These are phyloP conservation scores for Pterocles gutturalis DNA, from an alignment of 2,113 vertebrate genomes.

Conservation along the genomic window DNA sequence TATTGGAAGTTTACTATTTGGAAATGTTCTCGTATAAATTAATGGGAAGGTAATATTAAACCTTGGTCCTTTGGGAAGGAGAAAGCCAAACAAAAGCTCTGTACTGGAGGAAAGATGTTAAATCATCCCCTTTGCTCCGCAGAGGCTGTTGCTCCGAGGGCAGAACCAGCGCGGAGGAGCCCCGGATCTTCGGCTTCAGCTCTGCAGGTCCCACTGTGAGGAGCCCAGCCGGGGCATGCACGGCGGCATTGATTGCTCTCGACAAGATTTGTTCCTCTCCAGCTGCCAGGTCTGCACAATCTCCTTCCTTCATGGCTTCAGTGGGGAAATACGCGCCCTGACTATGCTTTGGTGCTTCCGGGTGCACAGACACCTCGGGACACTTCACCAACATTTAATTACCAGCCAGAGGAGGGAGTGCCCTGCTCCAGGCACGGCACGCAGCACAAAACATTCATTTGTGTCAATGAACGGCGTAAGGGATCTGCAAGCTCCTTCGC, in stretches of 20 bases:
- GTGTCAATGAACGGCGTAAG: background rate
- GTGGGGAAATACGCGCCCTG: accelerated
- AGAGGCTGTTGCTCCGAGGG: background rate
- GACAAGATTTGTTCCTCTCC: background rate
- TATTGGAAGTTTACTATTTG: slow-evolving; percentile 74
- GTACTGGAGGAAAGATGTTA: background rate
- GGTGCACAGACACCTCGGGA: background rate
- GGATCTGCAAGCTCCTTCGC: background rate
- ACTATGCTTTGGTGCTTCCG: background rate
- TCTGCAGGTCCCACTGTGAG: no score
- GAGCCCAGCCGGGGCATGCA: background rate
- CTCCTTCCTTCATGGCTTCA: background rate
- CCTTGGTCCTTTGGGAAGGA: slow-evolving; percentile 40
- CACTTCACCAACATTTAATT: background rate
- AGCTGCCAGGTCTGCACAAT: background rate
- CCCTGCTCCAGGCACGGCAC: background rate
- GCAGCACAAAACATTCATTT: accelerated
- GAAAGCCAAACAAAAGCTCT: slow-evolving; percentile 35
- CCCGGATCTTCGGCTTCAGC: background rate
- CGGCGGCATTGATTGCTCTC: accelerated
- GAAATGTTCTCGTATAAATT: slow-evolving; percentile 73
- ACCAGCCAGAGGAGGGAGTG: background rate
- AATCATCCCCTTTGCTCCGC: slow-evolving; percentile 1
- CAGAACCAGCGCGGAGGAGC: accelerated
- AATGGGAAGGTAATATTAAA: slow-evolving; percentile 60